Evolutionary conservation across 2,888 invertebrate genomes (phyloP), one percentile per base, ranked within the genome.

Genomic region (Drosophila siamana): DNA sequence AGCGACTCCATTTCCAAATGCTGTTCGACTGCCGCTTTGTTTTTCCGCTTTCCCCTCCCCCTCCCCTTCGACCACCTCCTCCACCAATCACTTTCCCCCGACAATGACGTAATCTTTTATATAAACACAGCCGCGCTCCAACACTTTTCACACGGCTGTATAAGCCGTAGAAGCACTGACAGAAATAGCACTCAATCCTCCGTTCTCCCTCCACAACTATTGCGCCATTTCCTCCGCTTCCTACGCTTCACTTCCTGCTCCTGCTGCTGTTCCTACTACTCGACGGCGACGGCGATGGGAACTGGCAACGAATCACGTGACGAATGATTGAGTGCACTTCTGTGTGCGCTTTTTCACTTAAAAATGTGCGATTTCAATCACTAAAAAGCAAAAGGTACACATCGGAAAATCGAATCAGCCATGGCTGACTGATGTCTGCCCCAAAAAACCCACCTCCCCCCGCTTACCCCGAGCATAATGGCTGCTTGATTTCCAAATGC

Each of bases 321-420:
- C 85, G 77, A 89, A 85, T 83, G 89, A 84, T 89, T 86, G 82
- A 89, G 85, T 84, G 87, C 87, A 82, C 72, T 77, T 72, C 72
- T 78, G 69, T 83, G 89, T 76, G 86, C 78, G 85, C 78, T 83
- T 86, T 86, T 86, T 86, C 85, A 89, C 85, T 86, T 88, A 80
- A 81, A 76, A 86, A 89, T 86, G 89, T 77, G 87, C 82, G 82
- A 89, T 88, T 86, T 89, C 86, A 86, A 86, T 86, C 88, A 86
- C 87, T 88, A 83, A 86, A 54, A 78, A 84, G 80, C 78, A 75
- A 80, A 80, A 88, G 73, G 87, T 84, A 86, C 79, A 80, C 75
- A 72, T 68, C 63, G 68, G 60, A 65, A 89, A 89, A 89, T 86
- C 86, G 81, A 78, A 80, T 84, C 81, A 76, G 74, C 74, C 70